Base-by-base conservation (phyloP, 1,140 invertebrate species). In the Papilio glaucus region DNA sequence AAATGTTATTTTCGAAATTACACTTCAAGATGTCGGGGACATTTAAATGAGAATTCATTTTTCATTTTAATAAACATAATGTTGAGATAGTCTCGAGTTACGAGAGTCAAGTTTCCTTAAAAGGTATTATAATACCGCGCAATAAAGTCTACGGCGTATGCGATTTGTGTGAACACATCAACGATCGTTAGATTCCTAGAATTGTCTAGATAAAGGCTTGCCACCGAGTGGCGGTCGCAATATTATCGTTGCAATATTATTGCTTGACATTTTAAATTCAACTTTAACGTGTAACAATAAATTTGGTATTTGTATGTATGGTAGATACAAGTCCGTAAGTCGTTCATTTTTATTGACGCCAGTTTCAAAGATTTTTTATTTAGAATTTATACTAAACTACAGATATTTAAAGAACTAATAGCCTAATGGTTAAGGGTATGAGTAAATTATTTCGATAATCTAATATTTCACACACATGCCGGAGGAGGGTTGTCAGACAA, bases 121-220 rank as follows among this genome's bases (percentile, higher is more conserved):
- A 53, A 12, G 49, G 49, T 53, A 24, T 24, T 53, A 33, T 33
- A 33, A 33, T 24, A 24, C 8, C 21, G 49, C 49, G 49, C 49
- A 53, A 26, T 53, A 53, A 45, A 45, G 8, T 41, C n/a, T 24
- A 57, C 49, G 18, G 0, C 6, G 7, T 57, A 53, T 53, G 49
- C 0, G 9, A 12, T 57, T 24, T 57, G 49, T 57, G 21, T 57
- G 10, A 57, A 24, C 24, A 57, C 45, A 21, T 10, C 21, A 57
- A 57, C 21, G 49, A 53, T 24, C 49, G 4, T 12, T 26, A 26
- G 49, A 57, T 57, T 57, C 21, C 9, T 57, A 26, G 49, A 57
- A 57, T 57, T 26, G 24, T 57, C 21, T 57, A 57, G 49, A 57
- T 57, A 57, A 57, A 57, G 49, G 18, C 45, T 49, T 49, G 45